A percentile compares a stretch with the other conserved stretches of the same genome.
Evolutionary conservation across 2,888 invertebrate genomes (phyloP).

Genomic region (Lamellibrachia columna): DNA sequence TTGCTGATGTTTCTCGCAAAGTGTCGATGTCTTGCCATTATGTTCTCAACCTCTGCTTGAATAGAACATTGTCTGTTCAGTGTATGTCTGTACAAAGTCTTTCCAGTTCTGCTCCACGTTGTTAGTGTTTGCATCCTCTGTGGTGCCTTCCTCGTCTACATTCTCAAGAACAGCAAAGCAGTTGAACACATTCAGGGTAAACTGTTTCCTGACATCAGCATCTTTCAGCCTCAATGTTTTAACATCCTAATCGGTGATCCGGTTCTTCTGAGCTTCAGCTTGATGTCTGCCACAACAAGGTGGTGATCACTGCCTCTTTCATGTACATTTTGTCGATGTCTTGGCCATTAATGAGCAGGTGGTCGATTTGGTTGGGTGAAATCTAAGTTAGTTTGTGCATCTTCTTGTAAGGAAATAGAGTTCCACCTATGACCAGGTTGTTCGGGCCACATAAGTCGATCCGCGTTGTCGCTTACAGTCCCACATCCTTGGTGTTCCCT

Average conservation of each 20-base stretch:
- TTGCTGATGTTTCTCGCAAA: too few species aligned
- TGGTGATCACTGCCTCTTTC: slow-evolving; percentile 26
- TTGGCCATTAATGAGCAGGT: neutral
- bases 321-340: neutral
- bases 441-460: too few species aligned
- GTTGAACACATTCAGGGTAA: slow-evolving; percentile 13
- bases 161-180: slow-evolving; percentile 14
- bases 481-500: too few species aligned
- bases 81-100: too few species aligned
- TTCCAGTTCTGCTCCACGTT: too few species aligned
- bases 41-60: too few species aligned
- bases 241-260: neutral
- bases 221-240: slow-evolving; percentile 13
- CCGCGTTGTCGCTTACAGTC: too few species aligned
- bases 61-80: too few species aligned
- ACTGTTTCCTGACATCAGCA: slow-evolving; percentile 18
- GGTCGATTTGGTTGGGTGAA: neutral
- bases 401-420: too few species aligned
- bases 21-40: too few species aligned
- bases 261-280: slow-evolving; percentile 21
- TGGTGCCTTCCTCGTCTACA: slow-evolving; percentile 11
- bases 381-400: too few species aligned
- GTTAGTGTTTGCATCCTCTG: neutral
- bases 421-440: too few species aligned
- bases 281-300: slow-evolving; percentile 21